Base-by-base conservation (phyloP, 2,113 vertebrate species). In the Arizona elegans region DNA sequence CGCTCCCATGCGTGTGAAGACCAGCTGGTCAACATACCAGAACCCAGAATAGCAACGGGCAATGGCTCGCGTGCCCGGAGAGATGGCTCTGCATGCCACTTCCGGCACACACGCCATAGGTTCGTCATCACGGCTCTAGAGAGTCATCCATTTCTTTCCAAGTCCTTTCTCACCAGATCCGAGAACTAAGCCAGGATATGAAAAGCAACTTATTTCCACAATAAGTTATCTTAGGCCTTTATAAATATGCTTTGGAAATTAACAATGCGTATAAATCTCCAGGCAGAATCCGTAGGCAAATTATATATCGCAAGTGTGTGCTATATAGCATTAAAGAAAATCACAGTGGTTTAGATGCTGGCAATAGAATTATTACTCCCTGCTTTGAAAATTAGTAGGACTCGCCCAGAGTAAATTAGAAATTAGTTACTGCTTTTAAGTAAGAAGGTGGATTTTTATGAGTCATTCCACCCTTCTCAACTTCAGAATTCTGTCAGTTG, bases 161-260 rank as follows among this genome's bases (percentile, higher is more conserved):
- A 29, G 75, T 90, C 62, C 29, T 21, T 19, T n/a, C 15, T 70
- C 24, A 65, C 33, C 91, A 52, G 93, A 93, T 92, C 91, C 94
- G 55, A 91, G 96, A 96, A 96, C 96, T 52, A 94, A 94, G 90
- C 96, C 94, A 89, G 47, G 86, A 47, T 47, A 24, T 11, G n/a
- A 58, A 43, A 24, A 81, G 96, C 91, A 89, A 93, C 95, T 97
- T 96, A 98, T 93, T 97, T 95, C 96, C 96, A 96, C 94, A 93
- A 95, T 96, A 95, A 96, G 97, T 94, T 95, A 95, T 94, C 53
- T 94, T 88, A 96, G 95, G 96, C 56, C 90, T 95, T 89, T 89
- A 96, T 87, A 94, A 97, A 96, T 96, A 96, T 92, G 95, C 93
- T 87, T 95, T 94, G 89, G 96, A 97, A 96, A 97, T 1, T 10